phyloP scores from a whole-genome alignment of 2,888 invertebrate genomes.

The Ecdyonurus torrentis region DNA sequence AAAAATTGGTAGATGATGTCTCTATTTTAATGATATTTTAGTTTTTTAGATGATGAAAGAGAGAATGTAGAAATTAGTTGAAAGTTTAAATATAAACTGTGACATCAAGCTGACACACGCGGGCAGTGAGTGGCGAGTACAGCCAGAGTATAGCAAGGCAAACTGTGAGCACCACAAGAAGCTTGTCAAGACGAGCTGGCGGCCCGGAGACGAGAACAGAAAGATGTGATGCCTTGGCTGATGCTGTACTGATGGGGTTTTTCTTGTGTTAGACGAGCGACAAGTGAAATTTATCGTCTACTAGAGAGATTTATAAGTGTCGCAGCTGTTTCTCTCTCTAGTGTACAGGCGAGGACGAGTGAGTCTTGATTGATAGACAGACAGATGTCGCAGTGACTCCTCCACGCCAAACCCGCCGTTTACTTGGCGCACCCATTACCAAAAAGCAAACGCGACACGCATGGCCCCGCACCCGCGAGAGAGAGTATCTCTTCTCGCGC shows the following conservation, averaged over 20 bases:
- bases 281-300: constrained; percentile 3
- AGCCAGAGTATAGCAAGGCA: neutral
- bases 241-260: neutral
- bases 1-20: neutral
- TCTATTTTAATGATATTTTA: too few relatives aligned
- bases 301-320: constrained; percentile 3
- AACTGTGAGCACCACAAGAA: neutral
- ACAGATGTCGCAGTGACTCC: neutral
- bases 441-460: neutral
- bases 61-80: neutral
- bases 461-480: too few relatives aligned
- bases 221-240: neutral
- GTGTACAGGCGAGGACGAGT: neutral
- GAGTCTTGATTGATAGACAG: constrained; percentile 1
- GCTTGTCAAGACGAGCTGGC: neutral
- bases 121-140: neutral
- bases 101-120: neutral
- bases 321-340: neutral
- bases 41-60: neutral
- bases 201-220: neutral
- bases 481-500: too few relatives aligned
- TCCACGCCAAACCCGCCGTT: neutral
- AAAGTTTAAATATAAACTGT: neutral
- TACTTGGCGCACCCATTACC: neutral
- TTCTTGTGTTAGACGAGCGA: neutral